Evolutionary conservation across 92 coral and sea anemone genomes (phyloP).

Genomic region (Epizoanthus stellaris): DNA sequence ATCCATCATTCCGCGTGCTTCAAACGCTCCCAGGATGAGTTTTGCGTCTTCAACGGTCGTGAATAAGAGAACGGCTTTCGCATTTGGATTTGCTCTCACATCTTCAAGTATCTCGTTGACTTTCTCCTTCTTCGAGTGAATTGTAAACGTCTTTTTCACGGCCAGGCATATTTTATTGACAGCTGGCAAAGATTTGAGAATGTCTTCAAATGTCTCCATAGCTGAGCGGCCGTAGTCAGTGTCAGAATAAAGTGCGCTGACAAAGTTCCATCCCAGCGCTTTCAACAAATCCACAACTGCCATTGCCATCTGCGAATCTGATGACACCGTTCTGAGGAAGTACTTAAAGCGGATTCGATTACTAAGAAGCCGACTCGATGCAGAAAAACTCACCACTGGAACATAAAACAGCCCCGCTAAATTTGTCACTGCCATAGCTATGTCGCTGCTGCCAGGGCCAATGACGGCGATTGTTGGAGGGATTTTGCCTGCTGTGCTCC

Average conservation of each 20-base stretch:
- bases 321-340: constrained; percentile 80
- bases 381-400: constrained; percentile 79
- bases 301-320: constrained; percentile 76
- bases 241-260: constrained; percentile 85
- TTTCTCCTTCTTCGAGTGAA: constrained; percentile 52
- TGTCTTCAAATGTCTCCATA: constrained; percentile 76
- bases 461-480: constrained; percentile 78
- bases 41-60: constrained; percentile 81
- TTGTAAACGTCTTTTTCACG: constrained; percentile 62
- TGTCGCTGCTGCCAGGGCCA: constrained; percentile 81
- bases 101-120: constrained; percentile 49
- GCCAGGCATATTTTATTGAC: constrained; percentile 74
- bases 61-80: constrained; percentile 74
- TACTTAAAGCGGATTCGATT: constrained; percentile 82
- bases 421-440: constrained; percentile 89
- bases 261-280: constrained; percentile 76
- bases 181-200: constrained; percentile 48
- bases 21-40: constrained; percentile 63
- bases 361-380: constrained; percentile 84
- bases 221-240: constrained; percentile 93
- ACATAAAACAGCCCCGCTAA: constrained; percentile 90
- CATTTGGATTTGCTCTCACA: constrained; percentile 54
- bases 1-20: constrained; percentile 57
- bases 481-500: background rate
- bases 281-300: constrained; percentile 78